Evolutionary conservation across 2,113 vertebrate genomes (phyloP).

Genomic region (Tragelaphus strepsiceros): DNA sequence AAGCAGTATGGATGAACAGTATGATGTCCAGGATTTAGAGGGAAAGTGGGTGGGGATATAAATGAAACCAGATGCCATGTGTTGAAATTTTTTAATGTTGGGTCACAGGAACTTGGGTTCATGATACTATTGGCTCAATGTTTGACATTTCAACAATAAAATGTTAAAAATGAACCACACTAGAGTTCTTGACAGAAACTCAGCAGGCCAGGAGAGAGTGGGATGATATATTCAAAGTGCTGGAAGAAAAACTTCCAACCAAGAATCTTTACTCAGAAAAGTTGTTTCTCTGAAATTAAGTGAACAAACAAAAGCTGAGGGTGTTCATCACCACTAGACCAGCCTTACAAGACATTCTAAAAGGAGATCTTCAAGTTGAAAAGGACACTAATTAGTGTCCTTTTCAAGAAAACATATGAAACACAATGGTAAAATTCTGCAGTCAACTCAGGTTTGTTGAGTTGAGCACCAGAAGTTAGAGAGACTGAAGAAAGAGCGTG

Average conservation of each 20-base stretch:
- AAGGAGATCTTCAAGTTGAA: not conserved
- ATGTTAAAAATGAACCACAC: not conserved
- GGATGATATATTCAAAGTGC: not conserved
- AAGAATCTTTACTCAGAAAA: not conserved
- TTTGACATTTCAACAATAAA: not conserved
- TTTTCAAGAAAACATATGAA: not conserved
- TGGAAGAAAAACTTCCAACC: not conserved
- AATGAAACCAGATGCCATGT: not conserved
- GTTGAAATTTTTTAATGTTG: not conserved
- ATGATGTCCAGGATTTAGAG: not conserved
- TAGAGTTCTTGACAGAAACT: not conserved
- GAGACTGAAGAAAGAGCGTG: not conserved
- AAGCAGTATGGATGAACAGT: not conserved
- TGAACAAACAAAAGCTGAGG: not conserved
- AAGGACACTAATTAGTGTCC: not conserved
- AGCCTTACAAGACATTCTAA: not conserved
- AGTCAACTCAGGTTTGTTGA: not conserved
- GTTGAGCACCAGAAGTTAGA: not conserved
- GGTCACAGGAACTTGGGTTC: not conserved
- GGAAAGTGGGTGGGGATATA: not conserved
- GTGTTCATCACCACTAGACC: not conserved
- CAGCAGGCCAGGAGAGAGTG: not conserved
- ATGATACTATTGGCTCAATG: not conserved
- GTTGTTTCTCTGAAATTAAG: not conserved
- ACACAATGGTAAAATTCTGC: not conserved